Evolutionary conservation across 2,888 invertebrate species (phyloP).

Genomic region (Protodeltote pygarga): DNA sequence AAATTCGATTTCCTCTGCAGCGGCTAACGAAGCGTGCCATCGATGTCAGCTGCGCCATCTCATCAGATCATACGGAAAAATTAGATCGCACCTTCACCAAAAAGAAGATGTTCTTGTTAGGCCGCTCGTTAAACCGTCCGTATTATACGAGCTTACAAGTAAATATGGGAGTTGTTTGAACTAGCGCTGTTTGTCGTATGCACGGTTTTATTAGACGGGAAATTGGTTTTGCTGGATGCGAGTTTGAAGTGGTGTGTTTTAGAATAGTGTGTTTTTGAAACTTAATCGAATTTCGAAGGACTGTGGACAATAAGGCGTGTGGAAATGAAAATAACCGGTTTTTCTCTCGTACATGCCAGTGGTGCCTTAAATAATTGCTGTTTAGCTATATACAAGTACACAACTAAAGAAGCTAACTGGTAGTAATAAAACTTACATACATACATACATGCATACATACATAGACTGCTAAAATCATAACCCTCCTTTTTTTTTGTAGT

Average conservation of each 20-base stretch:
- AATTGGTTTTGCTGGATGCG: conserved; percentile 22
- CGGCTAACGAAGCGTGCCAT: conserved; percentile 71
- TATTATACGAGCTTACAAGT: conserved; percentile 34
- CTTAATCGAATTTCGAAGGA: background rate
- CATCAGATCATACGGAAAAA: conserved; percentile 70
- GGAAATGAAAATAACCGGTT: too few species aligned
- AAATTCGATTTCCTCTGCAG: conserved; percentile 62
- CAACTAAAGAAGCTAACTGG: too few species aligned
- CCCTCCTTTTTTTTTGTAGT: too few species aligned
- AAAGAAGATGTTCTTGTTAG: conserved; percentile 50
- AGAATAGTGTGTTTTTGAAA: background rate
- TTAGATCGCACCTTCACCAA: conserved; percentile 52
- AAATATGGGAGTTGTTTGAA: conserved; percentile 45
- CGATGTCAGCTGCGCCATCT: conserved; percentile 65
- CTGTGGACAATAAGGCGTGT: too few species aligned
- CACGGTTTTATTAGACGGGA: conserved; percentile 28
- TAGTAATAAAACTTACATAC: too few species aligned
- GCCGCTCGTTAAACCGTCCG: conserved; percentile 41
- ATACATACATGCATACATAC: too few species aligned
- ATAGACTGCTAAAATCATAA: too few species aligned
- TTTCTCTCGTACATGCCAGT: too few species aligned
- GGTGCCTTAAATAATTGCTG: too few species aligned
- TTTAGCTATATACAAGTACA: too few species aligned
- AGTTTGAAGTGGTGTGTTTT: conserved; percentile 15
- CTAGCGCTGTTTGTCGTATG: conserved; percentile 36